Conservation (phyloP, 2,888 invertebrate genomes). For the Smittia aterrima region DNA sequence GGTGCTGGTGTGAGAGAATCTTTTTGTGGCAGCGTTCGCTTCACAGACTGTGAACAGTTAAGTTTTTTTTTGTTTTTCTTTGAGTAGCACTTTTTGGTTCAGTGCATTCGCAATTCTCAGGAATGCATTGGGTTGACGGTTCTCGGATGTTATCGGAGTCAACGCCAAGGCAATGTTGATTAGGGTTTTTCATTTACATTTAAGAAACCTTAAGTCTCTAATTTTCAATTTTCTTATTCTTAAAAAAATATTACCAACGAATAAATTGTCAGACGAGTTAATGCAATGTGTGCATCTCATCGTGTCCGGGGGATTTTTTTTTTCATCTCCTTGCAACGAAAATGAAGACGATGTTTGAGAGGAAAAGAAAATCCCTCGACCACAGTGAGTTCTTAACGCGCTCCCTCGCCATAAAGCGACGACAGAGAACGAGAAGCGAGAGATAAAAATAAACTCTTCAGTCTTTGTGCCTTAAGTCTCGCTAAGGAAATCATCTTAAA, state of each 20-base stretch:
- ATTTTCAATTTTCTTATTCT: too few species aligned
- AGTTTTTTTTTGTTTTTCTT: too few species aligned
- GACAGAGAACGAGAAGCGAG: too few species aligned
- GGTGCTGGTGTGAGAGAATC: background rate
- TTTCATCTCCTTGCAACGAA: too few species aligned
- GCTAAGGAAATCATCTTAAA: background rate
- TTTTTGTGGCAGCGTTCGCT: conserved; percentile 29
- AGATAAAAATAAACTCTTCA: conserved; percentile 1
- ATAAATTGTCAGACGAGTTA: too few species aligned
- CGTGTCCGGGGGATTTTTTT: background rate
- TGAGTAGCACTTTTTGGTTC: conserved; percentile 1
- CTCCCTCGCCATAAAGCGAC: background rate
- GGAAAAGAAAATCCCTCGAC: background rate
- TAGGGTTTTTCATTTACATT: too few species aligned
- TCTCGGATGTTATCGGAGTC: too few species aligned
- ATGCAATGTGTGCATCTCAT: background rate
- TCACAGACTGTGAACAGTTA: background rate
- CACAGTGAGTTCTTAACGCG: background rate
- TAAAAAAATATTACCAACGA: too few species aligned
- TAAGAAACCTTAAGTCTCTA: too few species aligned
- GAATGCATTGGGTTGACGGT: too few species aligned
- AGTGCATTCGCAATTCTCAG: background rate
- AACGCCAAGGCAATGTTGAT: too few species aligned
- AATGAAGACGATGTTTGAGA: too few species aligned
- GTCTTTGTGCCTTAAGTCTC: background rate